A percentile compares a stretch with the other conserved stretches of the same genome.
phyloP scores from a whole-genome alignment of 2,888 invertebrate species.

The Tenthredo livida region DNA sequence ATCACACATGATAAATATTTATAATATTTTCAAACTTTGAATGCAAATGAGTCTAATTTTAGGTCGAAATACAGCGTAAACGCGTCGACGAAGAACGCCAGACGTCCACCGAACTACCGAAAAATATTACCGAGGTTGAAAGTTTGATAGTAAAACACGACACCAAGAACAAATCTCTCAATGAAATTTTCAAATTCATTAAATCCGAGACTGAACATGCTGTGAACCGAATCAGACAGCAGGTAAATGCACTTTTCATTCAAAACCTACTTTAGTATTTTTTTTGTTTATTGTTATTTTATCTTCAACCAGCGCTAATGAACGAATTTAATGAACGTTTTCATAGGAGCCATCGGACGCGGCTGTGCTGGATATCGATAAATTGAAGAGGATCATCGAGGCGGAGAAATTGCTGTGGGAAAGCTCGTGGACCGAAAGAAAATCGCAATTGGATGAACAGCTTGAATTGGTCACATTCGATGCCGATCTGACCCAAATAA shows the following conservation, averaged over 20 bases:
- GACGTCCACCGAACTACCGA: constrained; percentile 73
- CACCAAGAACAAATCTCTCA: constrained; percentile 82
- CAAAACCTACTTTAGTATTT: background rate
- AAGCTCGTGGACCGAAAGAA: constrained; percentile 80
- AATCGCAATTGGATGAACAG: constrained; percentile 83
- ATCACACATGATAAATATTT: constrained; percentile 37
- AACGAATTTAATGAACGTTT: background rate
- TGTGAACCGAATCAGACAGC: constrained; percentile 84
- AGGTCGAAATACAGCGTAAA: constrained; percentile 62
- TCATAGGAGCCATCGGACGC: constrained; percentile 83
- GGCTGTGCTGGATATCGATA: constrained; percentile 85
- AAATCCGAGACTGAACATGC: constrained; percentile 85
- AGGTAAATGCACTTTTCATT: constrained; percentile 73
- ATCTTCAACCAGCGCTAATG: constrained; percentile 6
- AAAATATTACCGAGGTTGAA: constrained; percentile 80
- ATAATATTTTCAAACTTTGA: constrained; percentile 55
- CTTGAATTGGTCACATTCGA: constrained; percentile 84
- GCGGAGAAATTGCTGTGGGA: constrained; percentile 84
- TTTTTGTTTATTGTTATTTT: background rate
- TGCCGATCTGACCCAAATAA: constrained; percentile 85
- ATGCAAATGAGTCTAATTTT: constrained; percentile 60
- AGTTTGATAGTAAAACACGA: constrained; percentile 83
- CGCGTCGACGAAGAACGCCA: constrained; percentile 50
- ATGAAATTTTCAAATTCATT: constrained; percentile 84
- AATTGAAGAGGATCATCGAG: constrained; percentile 83